Conservation (phyloP, 2,797 vertebrate genomes). For the Agapornis canus region DNA sequence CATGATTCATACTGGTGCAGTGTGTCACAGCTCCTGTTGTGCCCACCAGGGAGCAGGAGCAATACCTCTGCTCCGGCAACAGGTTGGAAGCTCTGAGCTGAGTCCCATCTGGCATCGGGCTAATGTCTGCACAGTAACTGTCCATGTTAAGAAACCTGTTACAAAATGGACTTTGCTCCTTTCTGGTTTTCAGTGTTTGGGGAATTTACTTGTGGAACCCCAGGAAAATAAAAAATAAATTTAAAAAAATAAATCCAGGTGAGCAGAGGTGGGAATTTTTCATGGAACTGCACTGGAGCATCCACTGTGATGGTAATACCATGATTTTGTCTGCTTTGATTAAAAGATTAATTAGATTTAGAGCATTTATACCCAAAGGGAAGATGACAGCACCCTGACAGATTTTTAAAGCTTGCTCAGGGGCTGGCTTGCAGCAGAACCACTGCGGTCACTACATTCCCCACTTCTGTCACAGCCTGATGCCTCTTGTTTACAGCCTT, state of each 20-base stretch:
- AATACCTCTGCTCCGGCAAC: background rate
- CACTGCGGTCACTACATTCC: background rate
- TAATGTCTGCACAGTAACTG: background rate
- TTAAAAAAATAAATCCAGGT: background rate
- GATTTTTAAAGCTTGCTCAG: background rate
- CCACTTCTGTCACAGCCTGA: background rate
- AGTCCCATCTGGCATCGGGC: background rate
- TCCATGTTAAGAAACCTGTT: background rate
- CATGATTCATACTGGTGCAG: rapidly evolving
- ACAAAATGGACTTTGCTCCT: background rate
- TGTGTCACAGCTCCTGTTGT: background rate
- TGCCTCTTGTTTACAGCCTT: background rate
- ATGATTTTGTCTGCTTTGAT: slow-evolving; percentile 2
- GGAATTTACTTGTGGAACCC: background rate
- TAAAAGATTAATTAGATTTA: slow-evolving; percentile 58
- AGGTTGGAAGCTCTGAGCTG: background rate
- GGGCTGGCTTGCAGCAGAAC: background rate
- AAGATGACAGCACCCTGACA: background rate
- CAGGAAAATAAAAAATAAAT: background rate
- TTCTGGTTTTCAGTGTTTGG: background rate
- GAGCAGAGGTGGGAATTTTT: background rate
- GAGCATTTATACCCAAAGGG: background rate
- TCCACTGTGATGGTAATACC: background rate
- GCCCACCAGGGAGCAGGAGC: background rate
- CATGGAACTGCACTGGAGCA: background rate